Evolutionary conservation across 2,888 invertebrate genomes (phyloP), one percentile per base, ranked within the genome.

Genomic region (Eledona agricola): DNA sequence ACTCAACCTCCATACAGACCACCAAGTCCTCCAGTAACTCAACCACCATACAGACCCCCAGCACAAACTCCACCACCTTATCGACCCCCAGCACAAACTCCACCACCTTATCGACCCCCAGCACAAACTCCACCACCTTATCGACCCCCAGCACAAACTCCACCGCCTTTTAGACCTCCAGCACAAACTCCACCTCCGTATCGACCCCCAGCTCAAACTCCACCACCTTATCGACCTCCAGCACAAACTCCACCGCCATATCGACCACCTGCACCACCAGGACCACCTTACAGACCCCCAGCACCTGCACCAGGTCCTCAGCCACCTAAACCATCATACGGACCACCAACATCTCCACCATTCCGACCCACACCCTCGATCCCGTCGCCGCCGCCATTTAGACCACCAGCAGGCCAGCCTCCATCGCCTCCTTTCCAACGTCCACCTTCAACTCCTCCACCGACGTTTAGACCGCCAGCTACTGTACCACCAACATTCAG

Each of bases 191-290:
- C 38, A 6, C 59, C 55, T n/a, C 54, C 61, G 10, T 45, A 50
- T 20, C 28, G 45, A 1, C 51, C 51, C 2, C 45, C 50, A 26
- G 17, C 53, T 6, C 22, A 35, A 5, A 13, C 34, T 61, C 67
- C 22, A 59, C 64, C 52, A 62, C 60, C 51, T 60, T n/a, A n/a
- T n/a, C 64, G 31, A 66, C 69, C 55, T 51, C 19, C 45, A 31
- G 42, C 22, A n/a, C n/a, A n/a, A n/a, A n/a, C n/a, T n/a, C 58
- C 59, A 22, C 40, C 52, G 46, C 37, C 60, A 42, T 54, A 51
- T 13, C 35, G 42, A 25, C 50, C 49, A 7, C 40, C 56, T 7
- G 55, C 57, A 26, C 31, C 51, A 5, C n/a, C 42, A 7, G 23
- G 9, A n/a, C 46, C 43, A 22, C 49, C 60, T n/a, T 26, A 38